Evolutionary conservation across 1,140 invertebrate species (phyloP).

Genomic region (Atta colombica): DNA sequence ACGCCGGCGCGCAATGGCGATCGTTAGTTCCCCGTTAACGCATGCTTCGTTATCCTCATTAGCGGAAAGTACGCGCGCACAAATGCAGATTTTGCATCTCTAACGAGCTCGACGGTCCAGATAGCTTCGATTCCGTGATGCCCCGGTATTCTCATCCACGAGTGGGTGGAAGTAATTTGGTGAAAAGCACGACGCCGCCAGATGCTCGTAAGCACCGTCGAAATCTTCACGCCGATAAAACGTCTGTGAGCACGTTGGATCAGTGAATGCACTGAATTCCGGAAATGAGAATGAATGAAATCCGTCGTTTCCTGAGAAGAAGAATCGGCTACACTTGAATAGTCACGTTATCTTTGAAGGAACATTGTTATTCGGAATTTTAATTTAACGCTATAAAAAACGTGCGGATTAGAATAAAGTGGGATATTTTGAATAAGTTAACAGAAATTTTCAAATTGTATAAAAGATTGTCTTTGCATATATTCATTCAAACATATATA

Average conservation of each 20-base stretch:
- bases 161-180: conserved; percentile 36
- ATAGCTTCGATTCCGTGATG: conserved; percentile 58
- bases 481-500: too few species aligned
- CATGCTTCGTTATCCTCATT: conserved; percentile 72
- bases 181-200: not conserved
- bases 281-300: not conserved
- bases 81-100: conserved; percentile 37
- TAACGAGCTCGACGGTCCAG: conserved; percentile 56
- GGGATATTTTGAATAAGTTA: too few species aligned
- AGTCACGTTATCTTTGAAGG: not conserved
- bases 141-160: not conserved
- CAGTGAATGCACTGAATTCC: not conserved
- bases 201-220: conserved; percentile 26
- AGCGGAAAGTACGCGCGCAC: conserved; percentile 52
- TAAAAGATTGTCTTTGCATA: too few species aligned
- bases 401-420: too few species aligned
- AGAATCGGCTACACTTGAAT: not conserved
- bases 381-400: not conserved
- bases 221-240: conserved; percentile 10
- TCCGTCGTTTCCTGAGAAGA: not conserved
- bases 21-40: conserved; percentile 67
- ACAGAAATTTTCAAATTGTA: too few species aligned
- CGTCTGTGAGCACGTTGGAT: not conserved
- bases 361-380: not conserved
- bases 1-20: conserved; percentile 27